A percentile compares a stretch with the other conserved stretches of the same genome.
Conservation (phyloP, 1,140 invertebrate species). For the silkworm (Bombyx mori) region ASM3026992v2 NC_085129.1:7855501-7856000, state of each 20-base stretch:
- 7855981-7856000: conserved; percentile 5
- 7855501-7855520: conserved; percentile 14
- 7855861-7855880: conserved; percentile 52
- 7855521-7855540: conserved; percentile 17
- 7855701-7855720: conserved; percentile 39
- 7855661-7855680: conserved; percentile 23
- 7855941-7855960: conserved; percentile 29
- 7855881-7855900: conserved; percentile 25
- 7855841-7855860: conserved; percentile 40
- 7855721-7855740: conserved; percentile 62
- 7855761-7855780: conserved; percentile 59
- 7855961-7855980: conserved; percentile 29
- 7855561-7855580: conserved; percentile 27
- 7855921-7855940: conserved; percentile 44
- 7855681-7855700: conserved; percentile 15
- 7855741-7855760: conserved; percentile 69
- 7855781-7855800: conserved; percentile 68
- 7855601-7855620: conserved; percentile 44
- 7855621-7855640: conserved; percentile 59
- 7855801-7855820: conserved; percentile 70
- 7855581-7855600: conserved; percentile 32
- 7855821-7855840: conserved; percentile 58
- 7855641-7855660: conserved; percentile 24
- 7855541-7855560: conserved; percentile 28
- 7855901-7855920: conserved; percentile 32